Conservation (phyloP, 2,113 vertebrate species). For the Ophthalmolycus amberensis region DNA sequence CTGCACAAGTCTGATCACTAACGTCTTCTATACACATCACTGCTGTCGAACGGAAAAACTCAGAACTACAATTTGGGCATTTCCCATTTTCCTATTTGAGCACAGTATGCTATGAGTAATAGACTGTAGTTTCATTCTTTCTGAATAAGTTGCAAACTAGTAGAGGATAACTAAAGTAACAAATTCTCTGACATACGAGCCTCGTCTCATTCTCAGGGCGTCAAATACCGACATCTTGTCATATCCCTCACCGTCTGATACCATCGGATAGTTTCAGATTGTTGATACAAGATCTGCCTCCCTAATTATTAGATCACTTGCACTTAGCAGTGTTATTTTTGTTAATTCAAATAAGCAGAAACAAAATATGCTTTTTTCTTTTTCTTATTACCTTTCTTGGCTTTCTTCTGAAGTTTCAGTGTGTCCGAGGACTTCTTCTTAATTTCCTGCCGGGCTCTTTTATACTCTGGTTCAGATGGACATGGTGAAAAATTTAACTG, state of each 20-base stretch:
- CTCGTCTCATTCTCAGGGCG: background rate
- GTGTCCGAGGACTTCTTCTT: conserved; percentile 98
- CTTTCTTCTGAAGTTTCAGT: conserved; percentile 97
- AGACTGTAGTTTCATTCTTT: background rate
- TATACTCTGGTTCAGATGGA: conserved; percentile 88
- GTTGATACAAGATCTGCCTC: background rate
- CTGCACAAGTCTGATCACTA: conserved; percentile 51
- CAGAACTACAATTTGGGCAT: conserved; percentile 16
- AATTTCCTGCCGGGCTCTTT: conserved; percentile 95
- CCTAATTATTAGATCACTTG: background rate
- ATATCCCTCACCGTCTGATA: background rate
- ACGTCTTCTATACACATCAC: conserved; percentile 35
- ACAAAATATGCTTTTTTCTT: background rate
- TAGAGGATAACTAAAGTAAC: background rate
- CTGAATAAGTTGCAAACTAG: background rate
- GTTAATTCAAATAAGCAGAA: background rate
- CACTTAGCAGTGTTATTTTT: background rate
- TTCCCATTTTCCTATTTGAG: background rate
- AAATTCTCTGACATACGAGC: background rate
- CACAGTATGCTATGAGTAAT: background rate
- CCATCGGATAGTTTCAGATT: background rate
- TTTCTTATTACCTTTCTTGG: conserved; percentile 91
- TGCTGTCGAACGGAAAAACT: conserved; percentile 35
- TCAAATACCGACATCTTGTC: background rate
- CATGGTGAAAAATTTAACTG: conserved; percentile 6